Evolutionary conservation across 2,888 invertebrate species (phyloP), one percentile per base, ranked within the genome.

Genomic region (Sthenelais limicola): DNA sequence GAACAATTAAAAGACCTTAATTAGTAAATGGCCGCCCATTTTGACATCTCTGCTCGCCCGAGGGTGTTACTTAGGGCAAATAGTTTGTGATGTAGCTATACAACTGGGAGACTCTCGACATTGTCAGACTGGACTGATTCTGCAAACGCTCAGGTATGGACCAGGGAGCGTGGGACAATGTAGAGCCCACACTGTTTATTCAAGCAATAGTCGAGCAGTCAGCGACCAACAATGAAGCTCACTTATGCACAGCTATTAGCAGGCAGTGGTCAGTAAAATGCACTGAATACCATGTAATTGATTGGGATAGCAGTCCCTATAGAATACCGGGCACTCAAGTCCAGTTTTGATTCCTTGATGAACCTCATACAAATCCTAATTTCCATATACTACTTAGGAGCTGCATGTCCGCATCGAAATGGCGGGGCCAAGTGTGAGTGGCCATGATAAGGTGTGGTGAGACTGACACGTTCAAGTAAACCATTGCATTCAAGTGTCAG

Each of bases 1-100:
- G 51, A 21, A 51, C 51, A 51, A 51, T 51, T 21, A 21, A 7
- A 51, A 43, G 51, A 21, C 51, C 51, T 21, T 51, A 51, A 51
- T 51, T 51, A 51, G 12, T 51, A 51, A 51, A 51, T 51, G 51
- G 51, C 12, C 26, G 9, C 21, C 7, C 9, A 51, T 7, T 21
- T 7, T 12, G 51, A 26, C 51, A 12, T 18, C 12, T 18, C 7
- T 24, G 5, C 21, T 24, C 21, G 9, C 21, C 51, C 51, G 21
- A n/a, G 51, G 51, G 21, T n/a, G 9, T n/a, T 51, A 51, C 51
- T 51, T 51, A 51, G 15, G 12, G 43, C 43, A 9, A 18, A 12
- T 12, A 12, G 15, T 18, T 12, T 9, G 15, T 9, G 43, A 9
- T 18, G 12, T 9, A 18, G 43, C 43, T 18, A 9, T 18, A 18